These are phyloP conservation scores for Hypomecis atomaria DNA, from an alignment of 2,888 invertebrate genomes.

Conservation along the genomic window DNA sequence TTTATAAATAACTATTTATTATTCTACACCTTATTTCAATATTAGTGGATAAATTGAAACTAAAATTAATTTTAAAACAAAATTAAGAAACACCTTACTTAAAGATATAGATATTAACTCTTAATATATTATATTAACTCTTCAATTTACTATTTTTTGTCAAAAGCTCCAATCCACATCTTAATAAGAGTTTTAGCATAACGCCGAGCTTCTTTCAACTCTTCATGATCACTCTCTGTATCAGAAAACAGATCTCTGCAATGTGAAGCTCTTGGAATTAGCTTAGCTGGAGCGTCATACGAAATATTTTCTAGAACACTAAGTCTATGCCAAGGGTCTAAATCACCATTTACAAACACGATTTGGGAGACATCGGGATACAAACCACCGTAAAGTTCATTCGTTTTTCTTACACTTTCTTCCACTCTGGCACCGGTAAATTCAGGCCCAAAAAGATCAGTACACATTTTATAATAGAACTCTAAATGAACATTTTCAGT, in stretches of 20 bases:
- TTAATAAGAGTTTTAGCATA: slow-evolving; percentile 69
- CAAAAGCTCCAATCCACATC: slow-evolving; percentile 67
- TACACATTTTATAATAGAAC: slow-evolving; percentile 71
- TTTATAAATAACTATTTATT: too few relatives aligned
- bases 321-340: slow-evolving; percentile 85
- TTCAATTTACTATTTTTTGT: too few relatives aligned
- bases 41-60: too few relatives aligned
- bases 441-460: slow-evolving; percentile 68
- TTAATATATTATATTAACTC: too few relatives aligned
- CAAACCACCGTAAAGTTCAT: slow-evolving; percentile 77
- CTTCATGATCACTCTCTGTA: slow-evolving; percentile 58
- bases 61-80: too few relatives aligned
- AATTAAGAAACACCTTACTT: too few relatives aligned
- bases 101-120: too few relatives aligned
- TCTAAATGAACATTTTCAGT: slow-evolving; percentile 73
- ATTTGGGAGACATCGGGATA: slow-evolving; percentile 80
- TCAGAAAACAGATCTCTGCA: slow-evolving; percentile 68
- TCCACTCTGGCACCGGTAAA: slow-evolving; percentile 65
- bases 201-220: slow-evolving; percentile 64
- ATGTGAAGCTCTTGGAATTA: slow-evolving; percentile 65
- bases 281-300: slow-evolving; percentile 66
- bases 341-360: slow-evolving; percentile 84
- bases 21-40: too few relatives aligned
- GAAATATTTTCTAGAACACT: slow-evolving; percentile 77
- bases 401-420: slow-evolving; percentile 67